Conservation (phyloP, 2,888 invertebrate species). For the Cartodere bifasciata region DNA sequence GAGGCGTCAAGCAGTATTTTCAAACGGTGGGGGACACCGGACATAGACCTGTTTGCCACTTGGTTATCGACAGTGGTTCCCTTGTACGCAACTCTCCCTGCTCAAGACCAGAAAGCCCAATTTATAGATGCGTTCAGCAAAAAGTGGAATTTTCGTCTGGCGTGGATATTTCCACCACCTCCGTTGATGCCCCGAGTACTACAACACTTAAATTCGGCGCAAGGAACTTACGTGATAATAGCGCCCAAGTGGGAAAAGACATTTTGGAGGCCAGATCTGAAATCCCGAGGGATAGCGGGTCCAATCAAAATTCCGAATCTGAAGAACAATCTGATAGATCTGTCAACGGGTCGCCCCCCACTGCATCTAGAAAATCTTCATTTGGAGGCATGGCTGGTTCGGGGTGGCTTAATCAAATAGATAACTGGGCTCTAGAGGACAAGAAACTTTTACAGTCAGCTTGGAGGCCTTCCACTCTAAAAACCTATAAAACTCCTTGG, state of each 20-base stretch:
- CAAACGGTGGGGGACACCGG: slow-evolving; percentile 14
- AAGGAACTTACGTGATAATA: slow-evolving; percentile 19
- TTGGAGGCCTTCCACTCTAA: neutral
- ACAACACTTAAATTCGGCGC: slow-evolving; percentile 17
- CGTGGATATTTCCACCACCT: slow-evolving; percentile 26
- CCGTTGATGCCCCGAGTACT: slow-evolving; percentile 19
- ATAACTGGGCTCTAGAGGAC: no score
- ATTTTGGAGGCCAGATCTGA: slow-evolving; percentile 23
- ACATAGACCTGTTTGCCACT: slow-evolving; percentile 16
- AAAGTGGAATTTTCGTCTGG: slow-evolving; percentile 6
- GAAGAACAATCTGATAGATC: slow-evolving; percentile 9
- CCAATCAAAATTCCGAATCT: slow-evolving; percentile 12
- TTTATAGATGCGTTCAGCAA: slow-evolving; percentile 17
- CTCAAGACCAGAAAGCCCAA: slow-evolving; percentile 8
- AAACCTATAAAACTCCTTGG: neutral
- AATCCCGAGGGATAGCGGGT: slow-evolving; percentile 19
- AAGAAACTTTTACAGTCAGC: slow-evolving; percentile 9
- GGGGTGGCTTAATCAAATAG: no score
- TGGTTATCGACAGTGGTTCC: slow-evolving; percentile 13
- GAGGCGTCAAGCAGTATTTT: slow-evolving; percentile 12
- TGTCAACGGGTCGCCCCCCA: slow-evolving; percentile 7
- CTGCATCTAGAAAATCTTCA: slow-evolving; percentile 6
- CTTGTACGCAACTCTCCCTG: slow-evolving; percentile 12
- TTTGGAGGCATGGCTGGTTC: no score
- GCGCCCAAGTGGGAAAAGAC: slow-evolving; percentile 18